A percentile compares a stretch with the other conserved stretches of the same genome.
Evolutionary conservation across 1,140 invertebrate genomes (phyloP).

Genomic region (Zaprionus camerounensis): DNA sequence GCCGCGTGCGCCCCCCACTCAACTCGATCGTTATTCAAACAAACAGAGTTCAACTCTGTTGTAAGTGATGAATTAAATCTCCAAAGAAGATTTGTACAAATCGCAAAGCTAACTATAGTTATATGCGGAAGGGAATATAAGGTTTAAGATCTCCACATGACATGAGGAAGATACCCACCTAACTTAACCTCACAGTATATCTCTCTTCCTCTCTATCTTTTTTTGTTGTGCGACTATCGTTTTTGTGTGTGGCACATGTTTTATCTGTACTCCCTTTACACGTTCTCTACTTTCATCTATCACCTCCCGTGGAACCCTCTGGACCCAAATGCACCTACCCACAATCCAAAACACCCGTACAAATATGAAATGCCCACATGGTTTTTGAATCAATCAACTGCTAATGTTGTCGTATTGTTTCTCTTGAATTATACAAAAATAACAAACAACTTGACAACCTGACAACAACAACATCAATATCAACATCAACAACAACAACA

Average conservation of each 20-base stretch:
- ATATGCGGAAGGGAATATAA: neutral
- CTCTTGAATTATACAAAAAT: slow-evolving; percentile 54
- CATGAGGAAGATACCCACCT: neutral
- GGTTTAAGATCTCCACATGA: too few relatives aligned
- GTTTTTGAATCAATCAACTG: slow-evolving; percentile 65
- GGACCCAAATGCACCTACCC: slow-evolving; percentile 23
- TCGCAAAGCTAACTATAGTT: neutral
- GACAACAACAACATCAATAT: slow-evolving; percentile 53
- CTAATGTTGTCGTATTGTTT: slow-evolving; percentile 79
- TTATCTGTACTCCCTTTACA: slow-evolving; percentile 74
- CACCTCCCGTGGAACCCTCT: slow-evolving; percentile 12
- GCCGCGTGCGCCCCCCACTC: slow-evolving; percentile 7
- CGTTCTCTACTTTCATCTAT: slow-evolving; percentile 54
- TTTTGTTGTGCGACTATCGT: slow-evolving; percentile 7
- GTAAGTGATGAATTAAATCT: neutral
- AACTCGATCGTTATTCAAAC: slow-evolving; percentile 2
- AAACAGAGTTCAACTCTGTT: neutral
- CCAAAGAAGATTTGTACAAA: neutral
- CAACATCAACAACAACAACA: slow-evolving; percentile 62
- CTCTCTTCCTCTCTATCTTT: slow-evolving; percentile 16
- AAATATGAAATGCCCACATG: slow-evolving; percentile 20
- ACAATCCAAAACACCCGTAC: neutral
- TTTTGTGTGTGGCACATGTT: slow-evolving; percentile 59
- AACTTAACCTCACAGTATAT: slow-evolving; percentile 1
- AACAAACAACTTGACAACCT: slow-evolving; percentile 41